Evolutionary conservation across 2,113 vertebrate species (phyloP).

Genomic region (Echinops telfairi): DNA sequence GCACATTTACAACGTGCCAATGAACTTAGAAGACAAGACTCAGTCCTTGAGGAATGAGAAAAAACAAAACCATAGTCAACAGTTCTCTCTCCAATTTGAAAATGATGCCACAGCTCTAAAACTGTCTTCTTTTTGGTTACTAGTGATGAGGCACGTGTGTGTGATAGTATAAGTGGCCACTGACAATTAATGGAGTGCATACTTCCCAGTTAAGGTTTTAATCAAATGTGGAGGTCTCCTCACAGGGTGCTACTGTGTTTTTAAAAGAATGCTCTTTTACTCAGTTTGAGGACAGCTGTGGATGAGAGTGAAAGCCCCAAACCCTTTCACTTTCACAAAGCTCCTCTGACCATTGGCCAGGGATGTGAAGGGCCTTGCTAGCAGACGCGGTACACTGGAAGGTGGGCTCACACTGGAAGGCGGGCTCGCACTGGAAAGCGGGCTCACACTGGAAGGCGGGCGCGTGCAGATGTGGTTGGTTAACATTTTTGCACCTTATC

Average conservation of each 20-base stretch:
- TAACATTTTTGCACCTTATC: too few relatives aligned
- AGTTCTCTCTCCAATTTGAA: slow-evolving; percentile 7
- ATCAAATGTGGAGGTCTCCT: slow-evolving; percentile 36
- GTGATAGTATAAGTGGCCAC: background rate
- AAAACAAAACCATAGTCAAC: slow-evolving; percentile 2
- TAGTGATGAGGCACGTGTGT: background rate
- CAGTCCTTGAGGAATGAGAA: background rate
- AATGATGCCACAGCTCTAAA: background rate
- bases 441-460: too few relatives aligned
- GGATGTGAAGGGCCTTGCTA: too few relatives aligned
- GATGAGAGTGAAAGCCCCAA: too few relatives aligned
- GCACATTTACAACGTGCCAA: background rate
- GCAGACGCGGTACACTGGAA: too few relatives aligned
- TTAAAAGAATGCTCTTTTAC: background rate
- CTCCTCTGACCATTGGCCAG: too few relatives aligned
- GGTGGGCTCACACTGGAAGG: too few relatives aligned
- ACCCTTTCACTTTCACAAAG: too few relatives aligned
- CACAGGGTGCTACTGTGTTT: background rate
- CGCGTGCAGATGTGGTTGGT: too few relatives aligned
- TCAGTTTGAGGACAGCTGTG: too few relatives aligned
- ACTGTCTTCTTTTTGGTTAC: background rate
- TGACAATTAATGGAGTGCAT: background rate
- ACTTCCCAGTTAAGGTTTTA: slow-evolving; percentile 7
- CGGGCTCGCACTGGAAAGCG: too few relatives aligned
- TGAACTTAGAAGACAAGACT: background rate